Evolutionary conservation across 23 tunicate genomes (phyloP), one percentile per base, ranked within the genome.

Genomic region (Trididemnum clinides): DNA sequence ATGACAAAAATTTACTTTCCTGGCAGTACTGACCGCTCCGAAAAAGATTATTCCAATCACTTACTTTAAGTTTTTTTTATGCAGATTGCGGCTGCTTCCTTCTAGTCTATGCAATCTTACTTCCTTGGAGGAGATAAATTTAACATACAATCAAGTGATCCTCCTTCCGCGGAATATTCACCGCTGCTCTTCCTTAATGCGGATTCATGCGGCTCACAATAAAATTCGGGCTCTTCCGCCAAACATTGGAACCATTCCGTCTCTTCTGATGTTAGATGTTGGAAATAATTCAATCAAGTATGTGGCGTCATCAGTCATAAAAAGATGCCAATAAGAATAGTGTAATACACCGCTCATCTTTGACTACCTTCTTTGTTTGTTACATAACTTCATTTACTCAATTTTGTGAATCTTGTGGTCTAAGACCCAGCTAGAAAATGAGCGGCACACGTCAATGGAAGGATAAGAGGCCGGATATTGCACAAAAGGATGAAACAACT

Each of bases 191-290:
- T 27, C 82, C 0, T 81, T 92, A 82, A 62, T 65, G 23, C 37
- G 81, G 29, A 79, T 92, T 5, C 83, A 37, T n/a, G 92, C 88
- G 22, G 92, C 90, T 32, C 86, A 92, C 87, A 92, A 92, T 71
- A 71, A 82, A 62, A 85, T 92, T 22, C 83, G 90, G 3, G 75
- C 78, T 38, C 28, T 92, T 39, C 97, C 97, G 32, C 33, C 62
- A 0, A 84, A 88, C 39, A 88, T 92, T 38, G 97, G 97, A 36
- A 21, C 79, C 2, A 62, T 86, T 18, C 90, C 97, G 1, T 28
- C 78, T 10, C 73, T 92, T 5, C 57, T 77, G 71, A 83, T 92
- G 87, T 39, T 92, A 0, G 89, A 92, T 33, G 86, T 79, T 2
- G 91, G 93, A 1, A 38, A 92, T 25, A 92, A 92, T 38, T 34